Percentiles rank a stretch among this genome's conserved stretches.
Evolutionary conservation across 1,140 invertebrate genomes (phyloP).

Genomic region (Dreissena polymorpha): DNA sequence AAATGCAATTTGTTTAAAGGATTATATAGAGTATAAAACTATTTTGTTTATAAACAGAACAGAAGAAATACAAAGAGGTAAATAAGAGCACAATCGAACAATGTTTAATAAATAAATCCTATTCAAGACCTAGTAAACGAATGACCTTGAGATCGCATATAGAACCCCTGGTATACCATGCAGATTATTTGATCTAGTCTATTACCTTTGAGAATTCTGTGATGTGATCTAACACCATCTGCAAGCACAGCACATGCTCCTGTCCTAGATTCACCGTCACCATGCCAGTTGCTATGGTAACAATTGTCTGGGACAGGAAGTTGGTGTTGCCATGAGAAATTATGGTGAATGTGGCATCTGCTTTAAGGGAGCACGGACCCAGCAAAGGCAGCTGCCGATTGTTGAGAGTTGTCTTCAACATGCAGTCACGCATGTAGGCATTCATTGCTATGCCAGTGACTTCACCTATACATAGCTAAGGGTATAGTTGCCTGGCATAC

Average conservation of each 20-base stretch:
- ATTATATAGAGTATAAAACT: too few relatives aligned
- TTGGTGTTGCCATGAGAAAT: conserved; percentile 13
- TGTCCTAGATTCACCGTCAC: conserved; percentile 48
- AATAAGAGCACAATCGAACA: too few relatives aligned
- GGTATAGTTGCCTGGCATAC: too few relatives aligned
- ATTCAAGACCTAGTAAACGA: too few relatives aligned
- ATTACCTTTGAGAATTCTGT: conserved; percentile 45
- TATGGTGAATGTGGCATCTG: conserved; percentile 15
- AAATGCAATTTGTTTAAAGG: too few relatives aligned
- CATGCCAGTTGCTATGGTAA: conserved; percentile 48
- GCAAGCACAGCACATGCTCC: conserved; percentile 47
- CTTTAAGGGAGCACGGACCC: conserved; percentile 38
- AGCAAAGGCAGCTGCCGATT: conserved; percentile 24
- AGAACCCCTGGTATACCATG: too few relatives aligned
- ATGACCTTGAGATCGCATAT: too few relatives aligned
- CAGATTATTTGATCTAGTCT: too few relatives aligned
- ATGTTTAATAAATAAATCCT: too few relatives aligned
- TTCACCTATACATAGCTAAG: conserved; percentile 20
- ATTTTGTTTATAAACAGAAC: too few relatives aligned
- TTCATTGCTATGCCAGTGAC: conserved; percentile 8
- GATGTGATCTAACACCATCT: conserved; percentile 20
- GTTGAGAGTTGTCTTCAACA: conserved; percentile 36
- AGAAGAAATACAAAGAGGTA: too few relatives aligned
- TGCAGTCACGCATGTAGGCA: conserved; percentile 38
- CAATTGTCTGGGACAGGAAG: conserved; percentile 20